Evolutionary conservation across 2,797 vertebrate genomes (phyloP), one percentile per base, ranked within the genome.

Genomic region (Pangasius larnaudii): DNA sequence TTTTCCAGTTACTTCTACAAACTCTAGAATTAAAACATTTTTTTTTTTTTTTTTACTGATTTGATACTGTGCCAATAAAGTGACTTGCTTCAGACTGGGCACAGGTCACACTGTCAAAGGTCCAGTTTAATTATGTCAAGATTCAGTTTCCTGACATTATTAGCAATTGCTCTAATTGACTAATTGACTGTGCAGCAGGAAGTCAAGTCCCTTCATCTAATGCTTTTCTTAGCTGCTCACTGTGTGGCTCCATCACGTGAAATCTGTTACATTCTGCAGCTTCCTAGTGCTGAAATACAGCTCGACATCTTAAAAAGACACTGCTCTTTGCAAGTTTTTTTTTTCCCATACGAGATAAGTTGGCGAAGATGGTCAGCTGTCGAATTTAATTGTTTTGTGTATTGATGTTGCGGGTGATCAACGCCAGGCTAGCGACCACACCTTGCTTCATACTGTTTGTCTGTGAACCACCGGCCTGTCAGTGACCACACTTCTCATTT

Each of bases 401-500:
- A 65, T 77, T 88, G 77, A 63, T 80, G 30, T 86, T 86, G 80
- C 81, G 80, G 86, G 51, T 86, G 71, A 51, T 71, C 69, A 71
- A 82, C 89, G 36, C 82, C 77, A 79, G 81, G 39, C 42, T 39
- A 18, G 56, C 79, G 86, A 85, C 91, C 91, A 91, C 91, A 85
- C 89, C 91, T 91, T 86, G 79, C 69, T 83, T 83, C 63, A 83
- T 82, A 87, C 80, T 78, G n/a, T 63, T 77, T 42, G 46, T 84
- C 69, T 78, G 85, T 36, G 36, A 61, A 24, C 46, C 39, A 49
- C 22, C 53, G 61, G 78, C 22, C 87, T 86, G 77, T 42, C 84
- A 85, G 27, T 79, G 27, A 51, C 51, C 69, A 51, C 80, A 49
- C 46, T 80, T 33, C 11, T 51, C 27, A 81, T 36, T 58, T 49